These are phyloP conservation scores for Caenorhabditis zanzibari DNA, from an alignment of 2,888 invertebrate species.

Conservation along the genomic window DNA sequence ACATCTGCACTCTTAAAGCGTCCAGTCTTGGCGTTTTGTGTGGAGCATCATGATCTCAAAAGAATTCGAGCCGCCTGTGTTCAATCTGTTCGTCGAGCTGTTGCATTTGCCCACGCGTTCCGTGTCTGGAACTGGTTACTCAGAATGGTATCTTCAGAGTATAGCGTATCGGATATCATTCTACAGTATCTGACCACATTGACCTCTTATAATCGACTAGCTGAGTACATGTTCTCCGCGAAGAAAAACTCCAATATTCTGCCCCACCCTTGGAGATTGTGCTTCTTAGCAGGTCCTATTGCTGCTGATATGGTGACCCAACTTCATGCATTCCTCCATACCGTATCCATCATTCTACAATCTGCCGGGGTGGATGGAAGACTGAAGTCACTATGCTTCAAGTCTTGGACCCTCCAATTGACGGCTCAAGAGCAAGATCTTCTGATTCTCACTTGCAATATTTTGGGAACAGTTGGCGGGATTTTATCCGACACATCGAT, in stretches of 20 bases:
- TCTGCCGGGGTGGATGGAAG: slow-evolving; percentile 75
- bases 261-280: slow-evolving; percentile 82
- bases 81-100: slow-evolving; percentile 89
- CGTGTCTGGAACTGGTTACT: slow-evolving; percentile 95
- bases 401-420: slow-evolving; percentile 83
- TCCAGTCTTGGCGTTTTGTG: slow-evolving; percentile 92
- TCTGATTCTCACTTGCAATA: slow-evolving; percentile 81
- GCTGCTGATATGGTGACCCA: slow-evolving; percentile 79
- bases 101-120: slow-evolving; percentile 80
- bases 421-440: slow-evolving; percentile 82
- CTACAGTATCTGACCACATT: slow-evolving; percentile 86
- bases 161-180: slow-evolving; percentile 93
- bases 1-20: slow-evolving; percentile 86
- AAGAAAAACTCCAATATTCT: slow-evolving; percentile 69
- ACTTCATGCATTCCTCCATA: slow-evolving; percentile 81
- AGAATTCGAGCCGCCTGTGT: slow-evolving; percentile 91
- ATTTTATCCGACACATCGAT: slow-evolving; percentile 79
- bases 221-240: slow-evolving; percentile 57
- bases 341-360: slow-evolving; percentile 80
- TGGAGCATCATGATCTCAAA: slow-evolving; percentile 84
- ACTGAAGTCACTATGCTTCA: slow-evolving; percentile 80
- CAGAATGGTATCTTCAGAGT: slow-evolving; percentile 85
- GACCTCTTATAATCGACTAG: slow-evolving; percentile 75
- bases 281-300: slow-evolving; percentile 78
- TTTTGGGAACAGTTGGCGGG: slow-evolving; percentile 80